phyloP scores from a whole-genome alignment of 2,888 invertebrate genomes.

The Cyaniris semiargus region DNA sequence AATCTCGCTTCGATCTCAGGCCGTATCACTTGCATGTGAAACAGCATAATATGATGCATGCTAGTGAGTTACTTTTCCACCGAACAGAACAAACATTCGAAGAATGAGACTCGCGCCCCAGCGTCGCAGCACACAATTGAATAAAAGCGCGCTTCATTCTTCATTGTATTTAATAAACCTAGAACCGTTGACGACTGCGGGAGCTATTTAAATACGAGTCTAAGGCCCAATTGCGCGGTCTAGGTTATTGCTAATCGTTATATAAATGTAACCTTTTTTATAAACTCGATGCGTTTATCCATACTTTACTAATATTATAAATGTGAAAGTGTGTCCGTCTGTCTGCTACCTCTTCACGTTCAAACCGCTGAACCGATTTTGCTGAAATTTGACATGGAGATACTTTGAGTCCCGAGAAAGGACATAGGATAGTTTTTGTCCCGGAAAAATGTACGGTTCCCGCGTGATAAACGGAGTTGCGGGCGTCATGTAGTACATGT shows the following conservation, averaged over 20 bases:
- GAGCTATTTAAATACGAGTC: neutral
- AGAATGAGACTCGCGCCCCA: neutral
- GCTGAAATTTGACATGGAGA: too few species aligned
- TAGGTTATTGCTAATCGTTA: neutral
- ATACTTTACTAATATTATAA: too few species aligned
- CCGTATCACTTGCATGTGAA: neutral
- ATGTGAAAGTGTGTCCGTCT: too few species aligned
- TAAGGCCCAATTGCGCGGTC: neutral
- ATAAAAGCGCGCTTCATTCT: slow-evolving; percentile 11
- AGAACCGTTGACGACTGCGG: neutral
- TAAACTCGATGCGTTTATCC: too few species aligned
- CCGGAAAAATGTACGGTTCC: too few species aligned
- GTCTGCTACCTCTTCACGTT: too few species aligned
- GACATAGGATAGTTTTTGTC: too few species aligned
- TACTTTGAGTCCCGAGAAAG: too few species aligned
- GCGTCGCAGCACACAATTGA: neutral
- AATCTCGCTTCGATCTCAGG: neutral
- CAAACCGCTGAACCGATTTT: too few species aligned
- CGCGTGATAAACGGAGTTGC: too few species aligned
- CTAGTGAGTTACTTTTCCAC: neutral
- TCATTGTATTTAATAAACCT: slow-evolving; percentile 21
- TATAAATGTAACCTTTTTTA: neutral
- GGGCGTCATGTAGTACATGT: too few species aligned
- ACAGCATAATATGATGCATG: too few species aligned
- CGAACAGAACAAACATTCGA: neutral